Conservation (phyloP, 2,797 vertebrate species). For the Podarcis siculus region DNA sequence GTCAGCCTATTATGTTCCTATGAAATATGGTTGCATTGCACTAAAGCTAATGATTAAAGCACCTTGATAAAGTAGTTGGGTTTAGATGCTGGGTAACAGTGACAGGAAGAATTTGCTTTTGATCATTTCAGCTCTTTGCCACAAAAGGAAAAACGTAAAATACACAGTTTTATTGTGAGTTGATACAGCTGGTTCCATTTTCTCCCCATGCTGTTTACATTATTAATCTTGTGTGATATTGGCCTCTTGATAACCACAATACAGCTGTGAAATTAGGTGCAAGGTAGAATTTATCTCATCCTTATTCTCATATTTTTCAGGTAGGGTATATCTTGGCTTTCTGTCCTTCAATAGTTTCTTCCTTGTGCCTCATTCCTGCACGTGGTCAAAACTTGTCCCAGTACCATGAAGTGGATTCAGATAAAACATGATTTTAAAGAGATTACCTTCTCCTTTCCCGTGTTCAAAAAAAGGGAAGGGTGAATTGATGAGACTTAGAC, state of each 20-base stretch:
- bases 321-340: accelerated
- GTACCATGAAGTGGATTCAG: background rate
- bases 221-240: background rate
- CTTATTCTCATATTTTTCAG: background rate
- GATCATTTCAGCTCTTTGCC: background rate
- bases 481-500: background rate
- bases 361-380: background rate
- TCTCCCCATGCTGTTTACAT: background rate
- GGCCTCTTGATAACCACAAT: background rate
- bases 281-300: background rate
- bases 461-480: background rate
- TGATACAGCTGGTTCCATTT: background rate
- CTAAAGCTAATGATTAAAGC: background rate
- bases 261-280: background rate
- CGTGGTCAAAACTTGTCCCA: background rate
- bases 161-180: background rate
- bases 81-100: background rate
- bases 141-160: background rate
- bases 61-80: background rate
- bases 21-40: background rate
- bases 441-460: background rate
- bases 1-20: background rate
- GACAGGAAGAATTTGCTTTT: background rate
- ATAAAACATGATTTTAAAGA: background rate
- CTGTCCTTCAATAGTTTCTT: background rate